A percentile compares a stretch with the other conserved stretches of the same genome.
phyloP scores from a whole-genome alignment of 2,888 invertebrate genomes.

The Aphidius colemani region DNA sequence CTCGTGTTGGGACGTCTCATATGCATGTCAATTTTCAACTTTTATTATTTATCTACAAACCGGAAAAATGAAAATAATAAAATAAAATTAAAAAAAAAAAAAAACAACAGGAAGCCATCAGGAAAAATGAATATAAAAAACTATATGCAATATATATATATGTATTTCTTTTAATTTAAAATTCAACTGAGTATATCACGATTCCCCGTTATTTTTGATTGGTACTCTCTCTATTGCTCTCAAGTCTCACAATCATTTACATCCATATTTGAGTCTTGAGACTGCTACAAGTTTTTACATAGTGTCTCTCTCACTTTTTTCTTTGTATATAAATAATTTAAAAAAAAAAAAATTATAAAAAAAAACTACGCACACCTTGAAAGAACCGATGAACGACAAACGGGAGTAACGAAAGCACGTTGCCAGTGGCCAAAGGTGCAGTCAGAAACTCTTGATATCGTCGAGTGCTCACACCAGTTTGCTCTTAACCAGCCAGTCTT shows the following conservation, averaged over 20 bases:
- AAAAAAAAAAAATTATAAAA: conserved; percentile 10
- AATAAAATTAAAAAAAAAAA: too few relatives aligned
- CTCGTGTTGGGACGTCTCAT: neutral
- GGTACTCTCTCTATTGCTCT: neutral
- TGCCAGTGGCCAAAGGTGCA: conserved; percentile 45
- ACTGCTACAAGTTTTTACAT: too few relatives aligned
- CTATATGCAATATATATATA: too few relatives aligned
- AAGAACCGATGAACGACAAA: conserved; percentile 37
- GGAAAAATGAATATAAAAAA: too few relatives aligned
- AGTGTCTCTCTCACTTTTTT: conserved; percentile 7
- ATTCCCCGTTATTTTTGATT: neutral
- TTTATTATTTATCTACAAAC: too few relatives aligned
- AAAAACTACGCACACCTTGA: conserved; percentile 15
- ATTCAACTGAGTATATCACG: neutral
- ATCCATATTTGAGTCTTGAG: too few relatives aligned
- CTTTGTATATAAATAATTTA: neutral
- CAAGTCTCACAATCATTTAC: too few relatives aligned
- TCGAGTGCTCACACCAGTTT: conserved; percentile 27
- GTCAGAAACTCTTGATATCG: conserved; percentile 31
- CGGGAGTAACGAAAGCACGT: conserved; percentile 46
- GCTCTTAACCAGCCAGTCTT: conserved; percentile 29
- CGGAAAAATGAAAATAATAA: too few relatives aligned
- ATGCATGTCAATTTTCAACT: neutral
- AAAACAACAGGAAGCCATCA: too few relatives aligned
- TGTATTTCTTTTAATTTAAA: neutral